These are phyloP conservation scores for Halcyon smyrnensis DNA, from an alignment of 2,797 vertebrate genomes.

Conservation along the genomic window DNA sequence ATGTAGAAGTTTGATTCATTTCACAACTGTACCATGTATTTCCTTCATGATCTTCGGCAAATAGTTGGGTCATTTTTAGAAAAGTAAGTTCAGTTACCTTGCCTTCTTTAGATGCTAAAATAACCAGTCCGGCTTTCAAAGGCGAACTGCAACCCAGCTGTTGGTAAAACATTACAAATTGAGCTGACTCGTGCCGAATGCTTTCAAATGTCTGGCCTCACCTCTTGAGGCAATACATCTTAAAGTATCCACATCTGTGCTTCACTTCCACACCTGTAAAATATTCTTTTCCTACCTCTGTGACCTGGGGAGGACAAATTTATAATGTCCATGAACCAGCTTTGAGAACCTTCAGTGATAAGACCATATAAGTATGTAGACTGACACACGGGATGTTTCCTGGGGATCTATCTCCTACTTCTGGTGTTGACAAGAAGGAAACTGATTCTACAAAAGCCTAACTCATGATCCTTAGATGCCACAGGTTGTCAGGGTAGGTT, in stretches of 20 bases:
- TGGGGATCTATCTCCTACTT: neutral
- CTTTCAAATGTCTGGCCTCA: neutral
- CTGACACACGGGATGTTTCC: neutral
- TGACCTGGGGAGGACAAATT: neutral
- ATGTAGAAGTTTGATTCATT: neutral
- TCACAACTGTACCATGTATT: neutral
- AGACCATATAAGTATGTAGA: neutral
- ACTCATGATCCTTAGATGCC: neutral
- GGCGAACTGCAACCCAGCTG: neutral
- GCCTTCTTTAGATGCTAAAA: neutral
- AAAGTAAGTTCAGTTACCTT: neutral
- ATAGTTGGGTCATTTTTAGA: neutral
- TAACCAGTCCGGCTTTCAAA: neutral
- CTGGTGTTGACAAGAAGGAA: neutral
- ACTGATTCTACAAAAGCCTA: neutral
- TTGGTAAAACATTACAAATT: neutral
- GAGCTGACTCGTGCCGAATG: neutral
- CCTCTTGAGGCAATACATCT: neutral
- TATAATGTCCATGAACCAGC: neutral
- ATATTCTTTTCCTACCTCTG: neutral
- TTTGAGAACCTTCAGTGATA: neutral
- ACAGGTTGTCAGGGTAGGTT: neutral
- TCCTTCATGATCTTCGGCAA: neutral
- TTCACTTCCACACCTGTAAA: neutral
- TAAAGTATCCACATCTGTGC: neutral